A percentile compares a stretch with the other conserved stretches of the same genome.
Evolutionary conservation across 2,113 vertebrate genomes (phyloP).

Genomic region (Nothobranchius kuhntae): DNA sequence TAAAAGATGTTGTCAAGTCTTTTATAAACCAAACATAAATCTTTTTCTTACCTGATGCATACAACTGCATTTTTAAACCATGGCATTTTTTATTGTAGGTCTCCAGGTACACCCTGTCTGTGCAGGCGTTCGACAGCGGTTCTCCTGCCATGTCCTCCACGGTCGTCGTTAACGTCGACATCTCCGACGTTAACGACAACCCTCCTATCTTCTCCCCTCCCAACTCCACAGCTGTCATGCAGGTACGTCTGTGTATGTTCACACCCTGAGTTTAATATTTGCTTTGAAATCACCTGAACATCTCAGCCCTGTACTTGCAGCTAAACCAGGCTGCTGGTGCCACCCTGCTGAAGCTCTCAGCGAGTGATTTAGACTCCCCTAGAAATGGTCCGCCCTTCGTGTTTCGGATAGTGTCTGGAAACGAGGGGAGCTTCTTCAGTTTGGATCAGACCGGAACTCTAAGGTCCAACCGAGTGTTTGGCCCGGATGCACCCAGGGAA

Average conservation of each 20-base stretch:
- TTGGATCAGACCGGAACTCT: conserved; percentile 87
- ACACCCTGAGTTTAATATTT: background rate
- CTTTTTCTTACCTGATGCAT: too few relatives aligned
- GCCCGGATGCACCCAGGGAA: conserved; percentile 82
- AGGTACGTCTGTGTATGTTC: conserved; percentile 72
- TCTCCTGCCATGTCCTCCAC: conserved; percentile 90
- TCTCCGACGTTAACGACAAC: conserved; percentile 95
- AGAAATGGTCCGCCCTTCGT: conserved; percentile 93
- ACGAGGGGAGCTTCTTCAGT: conserved; percentile 86
- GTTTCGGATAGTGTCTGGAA: conserved; percentile 89
- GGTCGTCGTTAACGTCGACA: conserved; percentile 89
- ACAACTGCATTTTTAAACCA: too few relatives aligned
- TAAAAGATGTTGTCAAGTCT: too few relatives aligned
- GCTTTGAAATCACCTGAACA: background rate
- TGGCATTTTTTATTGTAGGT: conserved; percentile 75
- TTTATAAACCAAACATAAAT: too few relatives aligned
- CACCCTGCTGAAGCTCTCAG: conserved; percentile 88
- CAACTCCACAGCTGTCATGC: conserved; percentile 90
- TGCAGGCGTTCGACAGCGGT: conserved; percentile 93
- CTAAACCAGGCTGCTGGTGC: conserved; percentile 90
- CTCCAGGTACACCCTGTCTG: conserved; percentile 88
- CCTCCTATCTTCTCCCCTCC: conserved; percentile 88
- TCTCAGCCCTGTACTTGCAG: conserved; percentile 64
- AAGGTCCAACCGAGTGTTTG: conserved; percentile 85
- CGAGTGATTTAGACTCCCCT: conserved; percentile 91